Percentiles rank a stretch among this genome's conserved stretches.
phyloP scores from a whole-genome alignment of 2,888 invertebrate genomes.

The Yponomeuta sedellus region DNA sequence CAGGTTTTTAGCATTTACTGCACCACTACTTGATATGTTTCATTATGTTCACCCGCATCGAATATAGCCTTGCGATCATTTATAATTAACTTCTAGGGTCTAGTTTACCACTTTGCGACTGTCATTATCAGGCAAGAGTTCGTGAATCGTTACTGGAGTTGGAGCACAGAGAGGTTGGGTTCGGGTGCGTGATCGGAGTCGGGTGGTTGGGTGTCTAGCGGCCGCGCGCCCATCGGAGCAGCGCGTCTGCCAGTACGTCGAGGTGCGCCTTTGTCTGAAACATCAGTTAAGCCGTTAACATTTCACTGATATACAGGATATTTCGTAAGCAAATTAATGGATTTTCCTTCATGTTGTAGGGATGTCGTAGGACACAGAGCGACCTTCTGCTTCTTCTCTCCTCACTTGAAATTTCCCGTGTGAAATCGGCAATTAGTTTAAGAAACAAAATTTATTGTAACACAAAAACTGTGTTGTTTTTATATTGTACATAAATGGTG shows the following conservation, averaged over 20 bases:
- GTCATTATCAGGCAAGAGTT: conserved; percentile 29
- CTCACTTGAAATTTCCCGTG: too few species aligned
- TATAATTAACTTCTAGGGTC: conserved; percentile 30
- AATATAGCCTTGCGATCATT: conserved; percentile 59
- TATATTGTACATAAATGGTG: too few species aligned
- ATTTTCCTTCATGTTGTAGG: too few species aligned
- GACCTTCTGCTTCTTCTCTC: too few species aligned
- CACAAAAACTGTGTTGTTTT: too few species aligned
- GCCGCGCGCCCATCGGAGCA: conserved; percentile 95
- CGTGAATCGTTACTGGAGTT: neutral
- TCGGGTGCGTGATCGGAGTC: conserved; percentile 22
- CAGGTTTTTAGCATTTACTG: conserved; percentile 58
- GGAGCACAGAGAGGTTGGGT: conserved; percentile 22
- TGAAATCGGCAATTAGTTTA: too few species aligned
- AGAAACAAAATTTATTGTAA: too few species aligned
- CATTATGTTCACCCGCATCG: conserved; percentile 59
- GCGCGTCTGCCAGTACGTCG: conserved; percentile 95
- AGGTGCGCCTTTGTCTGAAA: conserved; percentile 96
- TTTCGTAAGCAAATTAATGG: neutral
- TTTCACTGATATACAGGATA: neutral
- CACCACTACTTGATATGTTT: conserved; percentile 75
- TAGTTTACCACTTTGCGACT: neutral
- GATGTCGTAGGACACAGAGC: too few species aligned
- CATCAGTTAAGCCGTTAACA: neutral
- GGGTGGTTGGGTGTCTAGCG: conserved; percentile 79